A percentile compares a stretch with the other conserved stretches of the same genome.
These are phyloP conservation scores for Procapra przewalskii DNA, from an alignment of 2,113 vertebrate genomes.

Conservation along the genomic window DNA sequence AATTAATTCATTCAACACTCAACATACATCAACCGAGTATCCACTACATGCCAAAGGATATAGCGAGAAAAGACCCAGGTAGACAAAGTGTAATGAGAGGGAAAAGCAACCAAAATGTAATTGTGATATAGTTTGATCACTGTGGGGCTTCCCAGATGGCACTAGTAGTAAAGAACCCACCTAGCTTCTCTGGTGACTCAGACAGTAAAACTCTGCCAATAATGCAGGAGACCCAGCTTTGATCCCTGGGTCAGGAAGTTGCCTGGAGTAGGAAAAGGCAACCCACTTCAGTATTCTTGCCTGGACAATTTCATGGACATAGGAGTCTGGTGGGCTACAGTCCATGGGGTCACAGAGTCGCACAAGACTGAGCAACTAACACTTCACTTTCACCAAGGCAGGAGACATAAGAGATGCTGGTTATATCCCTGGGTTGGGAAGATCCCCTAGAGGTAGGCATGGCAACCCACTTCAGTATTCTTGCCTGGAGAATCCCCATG, in stretches of 20 bases:
- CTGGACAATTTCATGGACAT: neutral
- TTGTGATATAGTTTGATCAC: accelerated
- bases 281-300: neutral
- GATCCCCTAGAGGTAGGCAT: neutral
- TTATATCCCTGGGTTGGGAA: neutral
- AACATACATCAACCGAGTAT: neutral
- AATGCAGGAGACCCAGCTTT: neutral
- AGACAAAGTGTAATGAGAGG: neutral
- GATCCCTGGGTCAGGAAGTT: neutral
- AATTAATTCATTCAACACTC: neutral
- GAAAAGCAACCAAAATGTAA: neutral
- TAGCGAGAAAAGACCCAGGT: neutral
- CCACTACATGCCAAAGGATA: neutral
- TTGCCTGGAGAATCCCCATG: neutral
- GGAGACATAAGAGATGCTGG: neutral
- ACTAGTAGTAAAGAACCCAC: neutral
- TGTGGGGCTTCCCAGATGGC: neutral
- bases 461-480: neutral
- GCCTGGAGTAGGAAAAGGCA: neutral
- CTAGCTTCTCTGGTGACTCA: neutral
- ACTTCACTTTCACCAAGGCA: neutral
- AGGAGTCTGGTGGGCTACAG: neutral
- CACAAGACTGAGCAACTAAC: neutral
- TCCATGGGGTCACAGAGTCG: neutral
- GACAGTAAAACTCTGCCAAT: neutral